phyloP scores from a whole-genome alignment of 2,888 invertebrate genomes.

The Cephus rjabovi region DNA sequence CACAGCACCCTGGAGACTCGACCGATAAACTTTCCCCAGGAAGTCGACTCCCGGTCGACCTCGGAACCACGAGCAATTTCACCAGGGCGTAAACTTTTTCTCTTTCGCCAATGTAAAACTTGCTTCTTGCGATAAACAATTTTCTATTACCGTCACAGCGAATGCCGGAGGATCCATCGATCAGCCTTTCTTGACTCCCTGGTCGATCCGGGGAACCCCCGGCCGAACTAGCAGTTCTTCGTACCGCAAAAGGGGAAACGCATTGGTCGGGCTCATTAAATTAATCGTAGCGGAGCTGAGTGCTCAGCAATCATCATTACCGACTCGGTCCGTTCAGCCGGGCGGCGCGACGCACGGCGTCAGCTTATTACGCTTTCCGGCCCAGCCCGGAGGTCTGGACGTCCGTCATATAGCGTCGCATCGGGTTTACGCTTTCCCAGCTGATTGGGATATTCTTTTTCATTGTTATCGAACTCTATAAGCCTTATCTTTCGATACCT shows the following conservation, averaged over 20 bases:
- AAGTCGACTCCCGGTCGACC: constrained; percentile 20
- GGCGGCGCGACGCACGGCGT: background rate
- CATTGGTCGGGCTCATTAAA: constrained; percentile 30
- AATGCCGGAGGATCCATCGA: background rate
- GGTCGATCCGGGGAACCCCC: background rate
- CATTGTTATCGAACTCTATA: no score
- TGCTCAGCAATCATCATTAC: constrained; percentile 50
- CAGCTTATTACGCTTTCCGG: constrained; percentile 23
- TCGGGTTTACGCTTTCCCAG: background rate
- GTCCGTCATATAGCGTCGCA: background rate
- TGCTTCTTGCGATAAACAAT: background rate
- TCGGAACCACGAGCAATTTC: background rate
- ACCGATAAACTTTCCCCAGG: constrained; percentile 30
- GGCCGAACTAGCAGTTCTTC: background rate
- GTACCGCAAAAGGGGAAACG: constrained; percentile 13
- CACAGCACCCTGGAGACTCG: background rate
- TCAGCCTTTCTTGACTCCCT: background rate
- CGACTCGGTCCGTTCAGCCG: constrained; percentile 5
- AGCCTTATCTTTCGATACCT: background rate
- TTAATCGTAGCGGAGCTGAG: constrained; percentile 46
- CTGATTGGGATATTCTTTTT: background rate
- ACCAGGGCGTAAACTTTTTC: background rate
- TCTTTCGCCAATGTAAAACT: background rate
- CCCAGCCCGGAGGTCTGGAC: background rate
- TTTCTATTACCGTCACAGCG: background rate